Conservation (phyloP, 2,888 invertebrate genomes). For the Netelia inedita region DNA sequence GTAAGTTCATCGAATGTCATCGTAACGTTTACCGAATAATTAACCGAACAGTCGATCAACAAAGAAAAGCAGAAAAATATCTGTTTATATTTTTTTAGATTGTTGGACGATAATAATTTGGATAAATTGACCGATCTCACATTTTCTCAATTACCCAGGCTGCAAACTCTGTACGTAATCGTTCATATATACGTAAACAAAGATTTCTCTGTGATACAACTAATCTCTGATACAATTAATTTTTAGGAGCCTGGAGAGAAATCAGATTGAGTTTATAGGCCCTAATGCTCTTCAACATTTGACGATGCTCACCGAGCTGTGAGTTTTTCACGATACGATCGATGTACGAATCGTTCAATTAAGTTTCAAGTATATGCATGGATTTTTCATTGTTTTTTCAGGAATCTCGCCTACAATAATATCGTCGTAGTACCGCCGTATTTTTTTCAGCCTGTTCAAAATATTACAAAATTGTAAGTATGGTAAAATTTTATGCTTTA, state of each 20-base stretch:
- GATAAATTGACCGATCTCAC: slow-evolving; percentile 54
- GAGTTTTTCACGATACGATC: slow-evolving; percentile 79
- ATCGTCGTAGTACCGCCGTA: slow-evolving; percentile 84
- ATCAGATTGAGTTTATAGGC: slow-evolving; percentile 85
- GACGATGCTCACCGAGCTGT: slow-evolving; percentile 86
- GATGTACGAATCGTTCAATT: neutral
- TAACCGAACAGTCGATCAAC: neutral
- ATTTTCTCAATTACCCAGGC: slow-evolving; percentile 47
- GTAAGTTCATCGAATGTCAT: slow-evolving; percentile 42
- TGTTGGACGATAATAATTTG: slow-evolving; percentile 48
- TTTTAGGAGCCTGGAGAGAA: slow-evolving; percentile 82
- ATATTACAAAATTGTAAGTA: slow-evolving; percentile 86
- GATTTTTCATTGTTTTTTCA: slow-evolving; percentile 76
- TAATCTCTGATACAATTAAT: slow-evolving; percentile 28
- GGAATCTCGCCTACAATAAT: slow-evolving; percentile 86
- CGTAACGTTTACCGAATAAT: neutral
- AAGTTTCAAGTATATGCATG: neutral
- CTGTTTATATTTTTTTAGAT: slow-evolving; percentile 25
- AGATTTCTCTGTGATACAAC: slow-evolving; percentile 22
- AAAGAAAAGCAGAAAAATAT: neutral
- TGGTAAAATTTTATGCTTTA: slow-evolving; percentile 28
- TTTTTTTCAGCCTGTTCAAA: slow-evolving; percentile 83
- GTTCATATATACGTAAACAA: neutral
- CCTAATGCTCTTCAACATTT: slow-evolving; percentile 85
- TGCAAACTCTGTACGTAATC: slow-evolving; percentile 54